These are phyloP conservation scores for Petromus typicus DNA, from an alignment of 2,113 vertebrate species.

Conservation along the genomic window DNA sequence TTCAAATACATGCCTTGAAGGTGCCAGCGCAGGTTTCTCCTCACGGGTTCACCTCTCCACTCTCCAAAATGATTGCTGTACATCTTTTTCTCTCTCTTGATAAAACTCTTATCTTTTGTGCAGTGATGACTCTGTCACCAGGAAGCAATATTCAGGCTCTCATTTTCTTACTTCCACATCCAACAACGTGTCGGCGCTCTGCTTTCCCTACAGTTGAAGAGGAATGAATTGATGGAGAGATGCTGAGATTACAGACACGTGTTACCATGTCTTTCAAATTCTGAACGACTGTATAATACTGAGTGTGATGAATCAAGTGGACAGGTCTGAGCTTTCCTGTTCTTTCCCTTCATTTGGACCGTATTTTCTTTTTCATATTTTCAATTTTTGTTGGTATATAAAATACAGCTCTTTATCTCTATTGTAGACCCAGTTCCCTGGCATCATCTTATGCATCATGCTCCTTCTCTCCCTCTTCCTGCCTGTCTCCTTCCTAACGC, in stretches of 20 bases:
- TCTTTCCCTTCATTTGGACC: neutral
- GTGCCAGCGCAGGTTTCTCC: neutral
- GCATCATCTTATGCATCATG: neutral
- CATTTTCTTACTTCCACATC: constrained; percentile 6
- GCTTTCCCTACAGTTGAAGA: neutral
- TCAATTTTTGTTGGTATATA: neutral
- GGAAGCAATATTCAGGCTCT: constrained; percentile 8
- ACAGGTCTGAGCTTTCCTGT: neutral
- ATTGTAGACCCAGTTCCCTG: neutral
- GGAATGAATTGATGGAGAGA: too few species aligned
- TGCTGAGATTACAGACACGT: neutral
- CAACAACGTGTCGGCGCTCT: neutral
- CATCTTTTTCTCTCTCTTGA: neutral
- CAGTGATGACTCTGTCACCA: neutral
- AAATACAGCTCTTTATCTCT: neutral
- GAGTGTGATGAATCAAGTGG: neutral
- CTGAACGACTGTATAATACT: neutral
- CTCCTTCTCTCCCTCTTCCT: neutral
- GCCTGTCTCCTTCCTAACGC: neutral
- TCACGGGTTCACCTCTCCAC: neutral
- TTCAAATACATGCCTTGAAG: neutral
- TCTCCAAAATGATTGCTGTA: neutral
- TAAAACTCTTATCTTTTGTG: neutral
- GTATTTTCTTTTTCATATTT: too few species aligned
- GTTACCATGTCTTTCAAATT: neutral